Base-by-base conservation (phyloP, 2,113 vertebrate species). In the Vombatus ursinus region DNA sequence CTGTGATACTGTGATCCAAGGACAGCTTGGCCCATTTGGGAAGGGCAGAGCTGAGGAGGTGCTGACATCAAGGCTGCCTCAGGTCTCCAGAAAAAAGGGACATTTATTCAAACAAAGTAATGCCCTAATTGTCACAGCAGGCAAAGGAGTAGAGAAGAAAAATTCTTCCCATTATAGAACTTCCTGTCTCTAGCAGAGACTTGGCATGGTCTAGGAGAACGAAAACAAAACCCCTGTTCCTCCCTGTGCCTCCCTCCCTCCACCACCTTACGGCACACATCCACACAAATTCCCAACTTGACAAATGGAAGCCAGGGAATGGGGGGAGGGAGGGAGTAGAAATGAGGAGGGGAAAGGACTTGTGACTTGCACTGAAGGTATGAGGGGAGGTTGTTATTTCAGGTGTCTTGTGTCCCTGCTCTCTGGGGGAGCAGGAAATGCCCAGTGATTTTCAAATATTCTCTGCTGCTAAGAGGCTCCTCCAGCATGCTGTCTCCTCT, bases 131-230 rank as follows among this genome's bases (percentile, higher is more conserved):
- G 96, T 97, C 95, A n/a, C 95, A 94, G 93, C 93, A 52, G 95
- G 94, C 94, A 14, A 96, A 96, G 89, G 91, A 97, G 89, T 95
- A 2, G 0, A 97, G 96, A 95, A 97, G 95, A 89, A 97, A 97
- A 97, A 98, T 94, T 94, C 97, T 93, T 91, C 95, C 89, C 91
- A 93, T 95, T 95, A 96, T 90, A 94, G 92, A 95, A 96, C 95
- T 97, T 96, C 97, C 97, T 98, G 97, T 95, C 95, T 96, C 97
- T 98, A 9, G 24, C 95, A 61, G 96, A 97, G 95, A 96, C 93
- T 96, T 97, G 97, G 96, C 96, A 93, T 49, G 91, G 92, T 93
- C 52, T 51, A 95, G 95, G 96, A 96, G 96, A 97, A 96, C 92
- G 77, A 97, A 98, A 98, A 97, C 96, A 97, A 52, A 96, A 47